phyloP scores from a whole-genome alignment of 2,888 invertebrate genomes.

The Cactoblastis cactorum region DNA sequence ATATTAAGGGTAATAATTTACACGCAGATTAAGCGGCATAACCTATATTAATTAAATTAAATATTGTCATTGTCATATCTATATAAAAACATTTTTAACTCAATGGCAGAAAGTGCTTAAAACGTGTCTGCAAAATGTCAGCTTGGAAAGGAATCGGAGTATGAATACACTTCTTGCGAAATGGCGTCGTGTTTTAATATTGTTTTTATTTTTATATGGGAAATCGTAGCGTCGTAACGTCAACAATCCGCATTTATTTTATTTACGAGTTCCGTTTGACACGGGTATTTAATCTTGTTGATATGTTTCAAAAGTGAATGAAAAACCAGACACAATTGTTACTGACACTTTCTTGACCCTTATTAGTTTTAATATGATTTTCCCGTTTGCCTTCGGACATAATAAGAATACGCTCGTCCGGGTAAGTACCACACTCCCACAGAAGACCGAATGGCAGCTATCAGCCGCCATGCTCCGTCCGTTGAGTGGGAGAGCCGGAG shows the following conservation, averaged over 20 bases:
- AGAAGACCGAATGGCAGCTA: no score
- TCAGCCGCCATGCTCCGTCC: no score
- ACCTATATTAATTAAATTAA: no score
- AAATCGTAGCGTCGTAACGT: neutral
- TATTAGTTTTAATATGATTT: no score
- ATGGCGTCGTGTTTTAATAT: slow-evolving; percentile 4
- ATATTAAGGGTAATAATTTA: no score
- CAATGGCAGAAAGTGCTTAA: neutral
- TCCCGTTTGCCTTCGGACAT: no score
- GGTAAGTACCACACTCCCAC: no score
- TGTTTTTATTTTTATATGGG: slow-evolving; percentile 3
- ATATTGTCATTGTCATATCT: neutral
- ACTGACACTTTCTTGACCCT: no score
- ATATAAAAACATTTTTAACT: neutral
- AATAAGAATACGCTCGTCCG: no score
- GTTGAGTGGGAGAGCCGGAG: no score
- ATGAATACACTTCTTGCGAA: slow-evolving; percentile 2
- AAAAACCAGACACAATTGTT: no score
- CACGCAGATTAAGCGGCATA: no score
- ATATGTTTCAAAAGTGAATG: neutral
- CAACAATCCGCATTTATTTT: slow-evolving; percentile 2
- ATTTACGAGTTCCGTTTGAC: neutral
- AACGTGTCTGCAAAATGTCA: slow-evolving; percentile 7
- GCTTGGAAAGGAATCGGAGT: slow-evolving; percentile 1
- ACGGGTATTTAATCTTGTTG: neutral